A percentile compares a stretch with the other conserved stretches of the same genome.
These are phyloP conservation scores for Mimas tiliae DNA, from an alignment of 2,888 invertebrate genomes.

Conservation along the genomic window DNA sequence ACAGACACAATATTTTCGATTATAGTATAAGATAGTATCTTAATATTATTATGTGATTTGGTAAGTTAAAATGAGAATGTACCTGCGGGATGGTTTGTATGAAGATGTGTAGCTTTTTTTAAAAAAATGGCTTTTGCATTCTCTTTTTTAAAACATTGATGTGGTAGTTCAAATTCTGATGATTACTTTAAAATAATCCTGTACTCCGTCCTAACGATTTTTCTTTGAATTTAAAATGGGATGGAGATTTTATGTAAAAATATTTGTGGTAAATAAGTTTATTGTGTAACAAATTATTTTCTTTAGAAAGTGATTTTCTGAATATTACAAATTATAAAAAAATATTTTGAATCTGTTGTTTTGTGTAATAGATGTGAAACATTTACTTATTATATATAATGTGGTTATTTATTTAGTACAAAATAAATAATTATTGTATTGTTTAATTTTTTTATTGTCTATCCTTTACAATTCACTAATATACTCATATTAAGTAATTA, in stretches of 20 bases:
- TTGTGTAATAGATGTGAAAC: constrained; percentile 44
- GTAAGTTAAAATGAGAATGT: constrained; percentile 5
- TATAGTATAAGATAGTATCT: background rate
- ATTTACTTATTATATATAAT: constrained; percentile 53
- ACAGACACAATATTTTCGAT: background rate
- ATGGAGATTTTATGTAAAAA: constrained; percentile 31
- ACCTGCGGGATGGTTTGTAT: constrained; percentile 18
- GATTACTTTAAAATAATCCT: constrained; percentile 8
- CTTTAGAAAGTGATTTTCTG: constrained; percentile 5
- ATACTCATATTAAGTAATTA: background rate
- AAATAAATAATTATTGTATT: constrained; percentile 70
- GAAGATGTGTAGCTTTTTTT: constrained; percentile 22
- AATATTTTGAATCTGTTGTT: constrained; percentile 46
- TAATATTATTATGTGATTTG: constrained; percentile 5
- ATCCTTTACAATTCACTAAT: constrained; percentile 32
- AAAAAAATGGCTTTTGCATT: constrained; percentile 32
- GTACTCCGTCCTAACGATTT: constrained; percentile 23
- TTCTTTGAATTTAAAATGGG: constrained; percentile 3
- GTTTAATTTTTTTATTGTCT: constrained; percentile 37
- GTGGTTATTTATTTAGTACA: constrained; percentile 67
- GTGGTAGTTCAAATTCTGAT: background rate
- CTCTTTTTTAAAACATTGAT: constrained; percentile 20
- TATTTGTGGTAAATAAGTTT: background rate
- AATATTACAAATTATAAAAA: constrained; percentile 29
- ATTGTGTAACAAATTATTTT: constrained; percentile 15